Conservation (phyloP, 2,113 vertebrate genomes). For the Thamnophis sirtalis region DNA sequence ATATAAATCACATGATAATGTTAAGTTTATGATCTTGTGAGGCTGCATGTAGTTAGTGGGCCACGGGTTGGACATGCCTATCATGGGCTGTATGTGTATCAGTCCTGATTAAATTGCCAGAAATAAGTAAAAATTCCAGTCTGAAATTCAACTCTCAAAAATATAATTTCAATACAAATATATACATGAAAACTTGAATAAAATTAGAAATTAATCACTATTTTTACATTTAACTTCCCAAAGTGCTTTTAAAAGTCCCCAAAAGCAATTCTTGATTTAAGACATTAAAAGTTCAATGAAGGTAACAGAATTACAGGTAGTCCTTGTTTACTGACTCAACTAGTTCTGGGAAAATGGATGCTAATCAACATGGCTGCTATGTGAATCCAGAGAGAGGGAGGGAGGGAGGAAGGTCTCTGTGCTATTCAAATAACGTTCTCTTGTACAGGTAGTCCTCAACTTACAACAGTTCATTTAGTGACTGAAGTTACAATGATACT, state of each 20-base stretch:
- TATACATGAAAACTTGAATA: background rate
- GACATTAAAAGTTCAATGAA: background rate
- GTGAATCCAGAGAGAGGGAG: too few species aligned
- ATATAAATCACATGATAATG: background rate
- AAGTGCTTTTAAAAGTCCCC: background rate
- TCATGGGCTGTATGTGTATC: background rate
- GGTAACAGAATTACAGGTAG: background rate
- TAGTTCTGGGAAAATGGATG: background rate
- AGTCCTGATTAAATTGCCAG: background rate
- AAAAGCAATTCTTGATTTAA: background rate
- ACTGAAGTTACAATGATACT: too few species aligned
- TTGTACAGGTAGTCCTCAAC: background rate
- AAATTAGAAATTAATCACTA: background rate
- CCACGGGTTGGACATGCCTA: background rate
- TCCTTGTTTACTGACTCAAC: background rate
- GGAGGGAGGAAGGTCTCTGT: background rate
- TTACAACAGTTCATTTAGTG: background rate
- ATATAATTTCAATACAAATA: background rate
- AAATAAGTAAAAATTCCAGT: background rate
- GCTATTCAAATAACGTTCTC: background rate
- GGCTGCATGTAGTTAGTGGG: background rate
- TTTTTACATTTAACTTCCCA: constrained; percentile 10
- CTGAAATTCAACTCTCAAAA: background rate
- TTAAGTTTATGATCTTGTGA: background rate
- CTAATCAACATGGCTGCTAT: background rate